Evolutionary conservation across 1,140 invertebrate genomes (phyloP).

Genomic region (Lineus longissimus): DNA sequence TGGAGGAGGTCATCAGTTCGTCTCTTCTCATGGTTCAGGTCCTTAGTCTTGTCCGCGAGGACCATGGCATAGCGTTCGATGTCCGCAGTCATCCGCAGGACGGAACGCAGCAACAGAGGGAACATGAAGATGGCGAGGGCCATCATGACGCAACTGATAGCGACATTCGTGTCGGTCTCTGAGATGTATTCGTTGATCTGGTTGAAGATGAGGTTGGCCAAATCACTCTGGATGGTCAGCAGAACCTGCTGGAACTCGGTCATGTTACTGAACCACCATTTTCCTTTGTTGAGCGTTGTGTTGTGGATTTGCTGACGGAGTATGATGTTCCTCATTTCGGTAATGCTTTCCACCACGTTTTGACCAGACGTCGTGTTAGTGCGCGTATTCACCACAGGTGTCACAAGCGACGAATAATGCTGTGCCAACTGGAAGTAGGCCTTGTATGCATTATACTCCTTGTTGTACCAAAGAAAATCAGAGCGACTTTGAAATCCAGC

Average conservation of each 20-base stretch:
- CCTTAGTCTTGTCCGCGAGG: conserved; percentile 48
- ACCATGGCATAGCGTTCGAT: conserved; percentile 47
- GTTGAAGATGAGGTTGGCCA: conserved; percentile 26
- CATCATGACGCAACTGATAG: conserved; percentile 27
- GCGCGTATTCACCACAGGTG: not conserved
- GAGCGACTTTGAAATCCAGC: conserved; percentile 32
- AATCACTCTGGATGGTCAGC: conserved; percentile 30
- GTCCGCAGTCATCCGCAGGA: conserved; percentile 34
- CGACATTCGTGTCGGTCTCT: conserved; percentile 20
- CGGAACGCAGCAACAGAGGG: conserved; percentile 37
- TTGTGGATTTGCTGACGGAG: not conserved
- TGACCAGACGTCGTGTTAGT: not conserved
- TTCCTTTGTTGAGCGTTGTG: conserved; percentile 13
- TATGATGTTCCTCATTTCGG: not conserved
- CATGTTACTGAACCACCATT: conserved; percentile 41
- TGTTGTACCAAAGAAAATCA: conserved; percentile 32
- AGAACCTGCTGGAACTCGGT: conserved; percentile 36
- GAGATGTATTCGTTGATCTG: conserved; percentile 22
- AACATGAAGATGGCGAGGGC: conserved; percentile 35
- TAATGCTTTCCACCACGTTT: not conserved
- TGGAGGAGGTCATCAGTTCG: conserved; percentile 48
- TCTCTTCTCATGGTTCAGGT: conserved; percentile 45
- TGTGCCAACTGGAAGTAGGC: not conserved
- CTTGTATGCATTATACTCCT: not conserved
- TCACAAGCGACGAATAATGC: not conserved